Base-by-base conservation (phyloP, 1,140 invertebrate genomes). In the Alviniconcha marisindica region DNA sequence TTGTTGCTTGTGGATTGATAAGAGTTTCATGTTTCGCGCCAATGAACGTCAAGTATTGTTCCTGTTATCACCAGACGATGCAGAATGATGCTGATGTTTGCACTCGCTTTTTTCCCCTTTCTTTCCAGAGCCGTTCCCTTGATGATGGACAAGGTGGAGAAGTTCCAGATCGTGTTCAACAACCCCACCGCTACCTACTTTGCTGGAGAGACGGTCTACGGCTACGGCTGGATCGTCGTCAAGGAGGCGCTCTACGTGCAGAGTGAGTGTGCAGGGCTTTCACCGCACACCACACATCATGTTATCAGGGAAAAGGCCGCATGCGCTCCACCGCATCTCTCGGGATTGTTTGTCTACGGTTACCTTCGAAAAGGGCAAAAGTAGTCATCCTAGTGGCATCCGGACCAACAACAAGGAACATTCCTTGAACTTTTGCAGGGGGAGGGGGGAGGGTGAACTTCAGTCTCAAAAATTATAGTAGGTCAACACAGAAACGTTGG, bases 111-210 rank as follows among this genome's bases (percentile, higher is more conserved):
- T 14, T 18, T 33, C 63, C 36, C 71, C 51, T 56, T 28, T 56
- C 42, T 74, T 82, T 83, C 31, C 82, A 87, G 86, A 76, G 54
- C 42, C 40, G 77, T 56, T 69, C 78, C 60, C 51, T 69, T 77
- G 33, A 87, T 88, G 87, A 90, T 89, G 87, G 88, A 89, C 31
- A 86, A 88, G 42, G 81, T 91, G 63, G 91, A 91, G 78, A 91
- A 91, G 88, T 91, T 91, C 82, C 91, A 91, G 85, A 91, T 91
- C 15, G 90, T 91, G 44, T 91, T 91, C 82, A 91, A 91, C 86
- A 91, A 91, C 73, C 90, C 91, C 0, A 88, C 89, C 15, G 89
- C 90, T 28, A 91, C 90, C 36, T 91, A 91, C 84, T 87, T 86
- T 83, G 91, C 90, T 48, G 87, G 90, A 5, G 90, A 91, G 54